A percentile compares a stretch with the other conserved stretches of the same genome.
phyloP scores from a whole-genome alignment of 2,888 invertebrate species.

The Glaucopsyche alexis region DNA sequence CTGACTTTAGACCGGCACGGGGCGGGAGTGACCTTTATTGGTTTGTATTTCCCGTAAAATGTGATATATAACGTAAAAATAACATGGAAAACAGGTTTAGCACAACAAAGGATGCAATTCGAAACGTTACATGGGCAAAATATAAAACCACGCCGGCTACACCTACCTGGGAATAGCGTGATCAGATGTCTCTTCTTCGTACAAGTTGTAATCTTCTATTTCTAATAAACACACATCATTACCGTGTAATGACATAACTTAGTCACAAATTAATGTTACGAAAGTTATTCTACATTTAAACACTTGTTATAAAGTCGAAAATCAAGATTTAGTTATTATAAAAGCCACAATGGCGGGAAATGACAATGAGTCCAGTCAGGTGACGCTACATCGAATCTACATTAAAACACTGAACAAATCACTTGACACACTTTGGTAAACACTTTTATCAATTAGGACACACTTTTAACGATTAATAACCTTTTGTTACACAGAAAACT shows the following conservation, averaged over 20 bases:
- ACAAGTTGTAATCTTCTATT: slow-evolving; percentile 77
- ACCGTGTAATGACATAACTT: slow-evolving; percentile 79
- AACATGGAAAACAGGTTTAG: background rate
- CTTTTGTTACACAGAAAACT: slow-evolving; percentile 44
- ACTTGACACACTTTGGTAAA: slow-evolving; percentile 47
- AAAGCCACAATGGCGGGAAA: slow-evolving; percentile 80
- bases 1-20: slow-evolving; percentile 77
- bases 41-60: slow-evolving; percentile 37
- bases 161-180: slow-evolving; percentile 76
- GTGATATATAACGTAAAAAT: background rate
- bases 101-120: background rate
- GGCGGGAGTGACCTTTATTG: slow-evolving; percentile 67
- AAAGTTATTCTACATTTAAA: slow-evolving; percentile 60
- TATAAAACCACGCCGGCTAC: slow-evolving; percentile 72
- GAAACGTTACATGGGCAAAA: slow-evolving; percentile 31
- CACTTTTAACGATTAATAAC: slow-evolving; percentile 37
- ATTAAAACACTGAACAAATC: slow-evolving; percentile 47
- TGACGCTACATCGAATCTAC: slow-evolving; percentile 71
- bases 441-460: slow-evolving; percentile 42
- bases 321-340: slow-evolving; percentile 54
- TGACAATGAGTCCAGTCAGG: slow-evolving; percentile 79
- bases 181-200: slow-evolving; percentile 78
- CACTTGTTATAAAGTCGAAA: slow-evolving; percentile 42
- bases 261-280: slow-evolving; percentile 50
- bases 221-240: slow-evolving; percentile 78